Percentiles rank a stretch among this genome's conserved stretches.
Conservation (phyloP, 2,113 vertebrate species). For the Eulemur rufifrons region DNA sequence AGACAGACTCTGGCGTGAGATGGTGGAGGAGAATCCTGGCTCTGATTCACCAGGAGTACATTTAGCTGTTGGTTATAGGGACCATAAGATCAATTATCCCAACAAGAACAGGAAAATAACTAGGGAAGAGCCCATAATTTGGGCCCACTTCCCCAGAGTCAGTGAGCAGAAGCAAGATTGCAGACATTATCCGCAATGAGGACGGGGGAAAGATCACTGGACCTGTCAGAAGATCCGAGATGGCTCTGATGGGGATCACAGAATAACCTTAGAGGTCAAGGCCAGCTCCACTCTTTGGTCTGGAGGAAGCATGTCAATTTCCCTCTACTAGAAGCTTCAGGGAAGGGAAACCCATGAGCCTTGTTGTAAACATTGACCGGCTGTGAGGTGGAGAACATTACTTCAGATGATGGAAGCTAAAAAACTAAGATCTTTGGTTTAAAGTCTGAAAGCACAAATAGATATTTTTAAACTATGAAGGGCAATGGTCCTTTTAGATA, state of each 20-base stretch:
- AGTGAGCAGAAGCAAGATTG: background rate
- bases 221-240: background rate
- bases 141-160: background rate
- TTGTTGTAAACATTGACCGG: background rate
- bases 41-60: background rate
- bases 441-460: constrained; percentile 2
- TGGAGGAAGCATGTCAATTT: background rate
- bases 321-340: background rate
- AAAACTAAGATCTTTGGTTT: background rate
- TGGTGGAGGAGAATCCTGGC: background rate
- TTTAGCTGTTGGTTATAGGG: background rate
- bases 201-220: background rate
- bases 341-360: background rate
- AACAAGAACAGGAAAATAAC: background rate
- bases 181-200: background rate
- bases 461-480: background rate
- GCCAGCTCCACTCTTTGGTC: background rate
- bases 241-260: rapidly evolving
- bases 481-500: background rate
- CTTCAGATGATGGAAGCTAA: background rate
- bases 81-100: background rate
- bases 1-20: background rate
- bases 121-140: background rate
- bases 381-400: background rate
- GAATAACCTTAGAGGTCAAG: background rate